phyloP scores from a whole-genome alignment of 2,113 vertebrate genomes.

The Ammospiza nelsoni region DNA sequence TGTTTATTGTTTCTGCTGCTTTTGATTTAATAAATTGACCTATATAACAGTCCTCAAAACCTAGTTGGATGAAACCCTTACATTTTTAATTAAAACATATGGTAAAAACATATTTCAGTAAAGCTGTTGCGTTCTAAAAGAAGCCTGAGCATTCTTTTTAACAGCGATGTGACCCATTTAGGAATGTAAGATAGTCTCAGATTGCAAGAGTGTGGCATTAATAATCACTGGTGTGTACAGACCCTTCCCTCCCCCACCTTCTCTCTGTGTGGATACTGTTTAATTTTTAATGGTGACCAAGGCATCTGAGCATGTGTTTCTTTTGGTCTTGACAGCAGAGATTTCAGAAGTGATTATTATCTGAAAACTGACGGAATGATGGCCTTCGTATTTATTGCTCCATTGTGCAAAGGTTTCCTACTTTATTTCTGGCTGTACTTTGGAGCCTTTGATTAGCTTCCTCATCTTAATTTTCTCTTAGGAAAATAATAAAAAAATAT shows the following conservation, averaged over 20 bases:
- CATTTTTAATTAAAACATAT: slow-evolving; percentile 57
- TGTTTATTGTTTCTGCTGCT: background rate
- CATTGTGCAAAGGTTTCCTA: background rate
- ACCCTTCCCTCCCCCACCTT: background rate
- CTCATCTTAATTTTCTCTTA: background rate
- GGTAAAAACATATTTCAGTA: slow-evolving; percentile 53
- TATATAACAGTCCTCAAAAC: background rate
- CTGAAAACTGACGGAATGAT: background rate
- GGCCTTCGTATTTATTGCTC: background rate
- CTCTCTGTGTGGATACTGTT: background rate
- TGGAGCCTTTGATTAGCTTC: background rate
- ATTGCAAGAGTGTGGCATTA: background rate
- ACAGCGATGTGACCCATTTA: slow-evolving; percentile 18
- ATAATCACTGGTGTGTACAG: background rate
- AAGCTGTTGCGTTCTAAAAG: slow-evolving; percentile 45
- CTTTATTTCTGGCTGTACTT: background rate
- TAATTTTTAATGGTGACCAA: background rate
- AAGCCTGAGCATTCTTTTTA: slow-evolving; percentile 7
- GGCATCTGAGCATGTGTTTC: background rate
- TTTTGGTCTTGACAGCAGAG: background rate
- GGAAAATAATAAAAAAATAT: background rate
- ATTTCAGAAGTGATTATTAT: background rate
- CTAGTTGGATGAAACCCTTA: background rate
- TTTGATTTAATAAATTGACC: slow-evolving; percentile 19
- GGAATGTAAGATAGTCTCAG: background rate